phyloP scores from a whole-genome alignment of 2,113 vertebrate species.

The Oryctolagus cuniculus region DNA sequence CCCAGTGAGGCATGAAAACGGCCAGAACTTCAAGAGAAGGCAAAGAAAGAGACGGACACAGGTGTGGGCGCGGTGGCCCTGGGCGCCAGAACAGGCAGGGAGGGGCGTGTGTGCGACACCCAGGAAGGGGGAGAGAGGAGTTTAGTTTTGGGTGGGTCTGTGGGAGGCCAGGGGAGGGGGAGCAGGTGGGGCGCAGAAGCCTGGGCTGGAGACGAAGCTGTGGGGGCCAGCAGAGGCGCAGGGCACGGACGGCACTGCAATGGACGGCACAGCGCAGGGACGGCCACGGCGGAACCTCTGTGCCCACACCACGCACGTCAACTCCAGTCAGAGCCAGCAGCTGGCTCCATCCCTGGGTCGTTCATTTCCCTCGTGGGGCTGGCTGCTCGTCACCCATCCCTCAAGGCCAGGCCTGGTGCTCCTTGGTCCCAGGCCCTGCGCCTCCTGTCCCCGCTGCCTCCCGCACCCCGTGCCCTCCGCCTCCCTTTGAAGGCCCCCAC shows the following conservation, averaged over 20 bases:
- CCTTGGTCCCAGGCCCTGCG: neutral
- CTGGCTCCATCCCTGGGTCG: neutral
- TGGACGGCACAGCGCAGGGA: too few relatives aligned
- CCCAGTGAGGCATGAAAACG: neutral
- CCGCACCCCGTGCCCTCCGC: neutral
- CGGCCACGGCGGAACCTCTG: too few relatives aligned
- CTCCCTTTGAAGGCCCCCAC: fast-evolving
- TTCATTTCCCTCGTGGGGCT: slow-evolving; percentile 30
- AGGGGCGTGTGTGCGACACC: fast-evolving
- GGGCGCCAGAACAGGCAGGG: too few relatives aligned
- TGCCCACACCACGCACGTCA: fast-evolving
- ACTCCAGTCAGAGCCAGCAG: neutral
- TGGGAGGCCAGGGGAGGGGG: neutral
- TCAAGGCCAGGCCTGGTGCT: neutral
- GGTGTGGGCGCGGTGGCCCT: too few relatives aligned
- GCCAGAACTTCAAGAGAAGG: neutral
- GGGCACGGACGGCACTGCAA: too few relatives aligned
- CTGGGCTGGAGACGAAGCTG: neutral
- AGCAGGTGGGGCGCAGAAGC: neutral
- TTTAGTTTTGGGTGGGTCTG: neutral
- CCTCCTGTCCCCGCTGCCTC: neutral
- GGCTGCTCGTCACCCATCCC: neutral
- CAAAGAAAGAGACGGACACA: neutral
- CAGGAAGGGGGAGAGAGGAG: neutral
- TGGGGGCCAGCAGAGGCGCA: neutral